Evolutionary conservation across 35 echinoderm and acorn worm genomes (phyloP), one percentile per base, ranked within the genome.

Genomic region (Ptychodera flava): DNA sequence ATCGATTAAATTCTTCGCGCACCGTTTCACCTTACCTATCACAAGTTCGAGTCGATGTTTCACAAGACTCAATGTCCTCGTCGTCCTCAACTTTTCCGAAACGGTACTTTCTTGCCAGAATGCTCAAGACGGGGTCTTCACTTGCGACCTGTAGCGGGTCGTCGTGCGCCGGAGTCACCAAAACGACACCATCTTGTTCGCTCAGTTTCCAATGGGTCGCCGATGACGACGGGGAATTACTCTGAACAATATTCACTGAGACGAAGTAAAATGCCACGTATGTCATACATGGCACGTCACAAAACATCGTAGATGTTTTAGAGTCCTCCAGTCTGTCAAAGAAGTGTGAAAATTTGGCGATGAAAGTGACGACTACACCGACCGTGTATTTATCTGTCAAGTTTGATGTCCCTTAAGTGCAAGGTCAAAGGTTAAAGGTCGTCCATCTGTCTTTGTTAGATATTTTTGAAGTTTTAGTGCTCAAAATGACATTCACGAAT

Each of bases 231-330:
- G 88, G 80, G 1, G 92, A 87, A 81, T 90, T 94, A 52, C 88
- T 81, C 22, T 88, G 36, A 16, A 94, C 85, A 29, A 94, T 90
- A 64, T 85, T 90, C 15, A 85, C 84, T 78, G 88, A 90, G 79
- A 94, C 85, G 34, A 94, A 77, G 77, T 94, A 94, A 35, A 94
- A 45, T 32, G 92, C 89, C 80, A 94, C 80, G 64, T 94, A 94
- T 29, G 92, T 94, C 77, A 94, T 37, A 76, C 85, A 90, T 37
- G 92, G 92, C 80, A 90, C 31, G 77, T 94, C 92, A 77, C 90
- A 86, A 32, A 85, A 85, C 92, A 90, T 90, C 52, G 32, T 90
- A 32, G 29, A 85, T 77, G 78, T 12, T 64, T 64, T 64, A 64
- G 45, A 64, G 45, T 64, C 45, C 45, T 6, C 45, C 45, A 64